Evolutionary conservation across 1,140 invertebrate genomes (phyloP), one percentile per base, ranked within the genome.

Genomic region (Maniola jurtina): DNA sequence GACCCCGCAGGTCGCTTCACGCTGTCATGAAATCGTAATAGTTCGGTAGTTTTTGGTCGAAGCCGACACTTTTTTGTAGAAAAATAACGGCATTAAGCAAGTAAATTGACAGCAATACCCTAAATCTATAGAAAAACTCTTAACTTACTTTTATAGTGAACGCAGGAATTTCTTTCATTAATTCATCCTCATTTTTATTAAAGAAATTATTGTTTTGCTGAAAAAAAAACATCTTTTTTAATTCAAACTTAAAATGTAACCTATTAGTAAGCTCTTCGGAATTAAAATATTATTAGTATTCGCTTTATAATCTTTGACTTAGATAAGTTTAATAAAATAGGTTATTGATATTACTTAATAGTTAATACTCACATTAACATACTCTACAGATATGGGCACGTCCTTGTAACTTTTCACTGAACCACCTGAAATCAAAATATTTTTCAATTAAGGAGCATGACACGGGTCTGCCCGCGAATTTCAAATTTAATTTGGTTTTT

Each of bases 401-500:
- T 80, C 73, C 42, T 67, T 70, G 57, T 71, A 38, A 16, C 73
- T 76, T 15, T 71, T 77, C 4, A 73, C 57, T 15, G 76, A 80
- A 14, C 71, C 70, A 61, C 69, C 72, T 71, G 64, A 57, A 77
- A 70, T 52, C 14, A 52, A 8, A 64, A 59, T 38, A 66, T 34
- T 3, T 42, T 45, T 34, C n/a, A 25, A 25, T 8, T 54, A 59
- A n/a, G n/a, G n/a, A n/a, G n/a, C n/a, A n/a, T n/a, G n/a, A n/a
- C n/a, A n/a, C n/a, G n/a, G n/a, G n/a, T n/a, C n/a, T n/a, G n/a
- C n/a, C n/a, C n/a, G n/a, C n/a, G n/a, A n/a, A n/a, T n/a, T n/a
- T n/a, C n/a, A n/a, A n/a, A n/a, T n/a, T n/a, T n/a, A n/a, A n/a
- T n/a, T n/a, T n/a, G n/a, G n/a, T n/a, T n/a, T n/a, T n/a, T n/a